Evolutionary conservation across 2,888 invertebrate genomes (phyloP).

Genomic region (Diogma glabrata): DNA sequence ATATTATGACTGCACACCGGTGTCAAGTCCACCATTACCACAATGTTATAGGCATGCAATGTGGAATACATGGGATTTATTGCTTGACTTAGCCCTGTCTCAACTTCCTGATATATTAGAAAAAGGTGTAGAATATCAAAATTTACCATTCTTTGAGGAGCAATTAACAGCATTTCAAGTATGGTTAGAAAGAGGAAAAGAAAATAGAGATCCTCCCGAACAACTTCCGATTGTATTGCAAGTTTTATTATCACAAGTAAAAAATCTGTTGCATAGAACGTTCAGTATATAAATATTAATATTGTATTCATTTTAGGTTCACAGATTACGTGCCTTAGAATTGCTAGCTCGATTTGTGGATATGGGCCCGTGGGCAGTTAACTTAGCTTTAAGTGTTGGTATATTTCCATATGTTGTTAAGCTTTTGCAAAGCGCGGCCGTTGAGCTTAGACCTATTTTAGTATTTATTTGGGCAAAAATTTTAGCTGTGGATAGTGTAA

Average conservation of each 20-base stretch:
- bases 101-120: conserved; percentile 73
- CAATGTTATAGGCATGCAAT: conserved; percentile 81
- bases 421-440: conserved; percentile 86
- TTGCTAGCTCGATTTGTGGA: conserved; percentile 88
- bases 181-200: conserved; percentile 43
- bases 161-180: conserved; percentile 94
- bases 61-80: conserved; percentile 98
- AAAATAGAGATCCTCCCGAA: conserved; percentile 76
- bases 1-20: conserved; percentile 95
- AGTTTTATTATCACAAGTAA: conserved; percentile 54
- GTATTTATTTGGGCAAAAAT: conserved; percentile 99
- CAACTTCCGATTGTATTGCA: conserved; percentile 96
- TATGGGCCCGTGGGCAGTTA: conserved; percentile 92
- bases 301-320: conserved; percentile 44
- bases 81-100: conserved; percentile 84
- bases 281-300: not conserved
- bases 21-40: conserved; percentile 83
- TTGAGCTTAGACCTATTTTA: conserved; percentile 81
- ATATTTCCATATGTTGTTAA: conserved; percentile 98
- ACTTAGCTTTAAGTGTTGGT: conserved; percentile 89
- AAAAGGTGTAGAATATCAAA: conserved; percentile 46
- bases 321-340: conserved; percentile 89
- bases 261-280: too few species aligned
- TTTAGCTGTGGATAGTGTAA: conserved; percentile 85
- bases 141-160: conserved; percentile 92